Base-by-base conservation (phyloP, 2,113 vertebrate genomes). In the Sisor rabdophorus region DNA sequence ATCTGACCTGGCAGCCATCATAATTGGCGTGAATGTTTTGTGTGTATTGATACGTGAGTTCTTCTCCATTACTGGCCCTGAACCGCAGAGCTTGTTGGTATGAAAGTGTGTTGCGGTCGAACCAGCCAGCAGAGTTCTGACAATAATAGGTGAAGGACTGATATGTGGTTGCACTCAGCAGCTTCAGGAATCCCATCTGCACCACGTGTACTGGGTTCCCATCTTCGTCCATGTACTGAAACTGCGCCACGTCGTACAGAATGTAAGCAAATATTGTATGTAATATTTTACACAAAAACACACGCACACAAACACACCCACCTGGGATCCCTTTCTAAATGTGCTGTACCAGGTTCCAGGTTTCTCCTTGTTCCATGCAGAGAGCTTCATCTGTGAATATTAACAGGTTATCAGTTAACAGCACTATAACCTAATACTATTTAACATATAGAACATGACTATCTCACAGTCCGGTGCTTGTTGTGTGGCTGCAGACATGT, bases 141-240 rank as follows among this genome's bases (percentile, higher is more conserved):
- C 97, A 99, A 87, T 92, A 87, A 80, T 97, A 98, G 65, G 96
- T 98, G 89, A 98, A 96, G 76, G 94, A 97, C 82, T 99, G 96
- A 74, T 90, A 89, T 65, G 94, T 95, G 15, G 94, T 93, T 2
- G 94, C 93, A 17, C 96, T 99, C 77, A 99, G 90, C 80, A 99
- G 92, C 88, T 93, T 95, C 81, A 99, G 89, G 89, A 99, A 99
- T 80, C 93, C 96, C 92, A 99, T 87, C 89, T 99, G 97, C 56
- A 99, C 96, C 78, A 94, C 90, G 58, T 95, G 94, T 79, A 98
- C 90, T 0, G 92, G 90, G 87, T 93, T 91, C 54, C 94, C 92
- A 76, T 96, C 94, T 26, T 86, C 86, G 53, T 95, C 94, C 17
- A 93, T 88, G 84, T 99, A 98, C 1, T 94, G 93, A 73, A 99